Evolutionary conservation across 2,888 invertebrate species (phyloP).

Genomic region (Drosophila diplacantha): DNA sequence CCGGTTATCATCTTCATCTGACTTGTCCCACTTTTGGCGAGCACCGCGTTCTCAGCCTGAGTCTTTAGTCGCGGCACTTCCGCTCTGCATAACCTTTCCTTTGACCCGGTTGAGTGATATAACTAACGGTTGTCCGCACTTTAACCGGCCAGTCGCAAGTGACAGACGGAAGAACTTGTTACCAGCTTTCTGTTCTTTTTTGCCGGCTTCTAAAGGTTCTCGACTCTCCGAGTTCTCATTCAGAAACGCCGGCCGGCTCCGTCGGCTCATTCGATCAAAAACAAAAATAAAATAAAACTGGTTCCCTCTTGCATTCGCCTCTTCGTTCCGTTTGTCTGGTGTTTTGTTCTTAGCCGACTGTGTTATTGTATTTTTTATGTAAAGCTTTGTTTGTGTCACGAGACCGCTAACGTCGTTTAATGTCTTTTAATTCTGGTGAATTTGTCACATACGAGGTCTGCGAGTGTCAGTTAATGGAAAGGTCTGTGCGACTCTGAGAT

Average conservation of each 20-base stretch:
- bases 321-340: constrained; percentile 26
- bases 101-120: constrained; percentile 58
- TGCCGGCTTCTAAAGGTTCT: constrained; percentile 32
- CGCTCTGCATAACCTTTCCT: constrained; percentile 52
- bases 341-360: constrained; percentile 41
- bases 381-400: constrained; percentile 51
- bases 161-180: constrained; percentile 35
- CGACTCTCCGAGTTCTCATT: constrained; percentile 25
- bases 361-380: constrained; percentile 30
- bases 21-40: constrained; percentile 12
- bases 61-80: constrained; percentile 33
- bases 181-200: background rate
- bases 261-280: constrained; percentile 19
- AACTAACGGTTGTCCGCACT: constrained; percentile 68
- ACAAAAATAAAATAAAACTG: constrained; percentile 45
- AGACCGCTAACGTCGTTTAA: constrained; percentile 51
- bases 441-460: constrained; percentile 44
- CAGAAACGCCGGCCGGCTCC: constrained; percentile 65
- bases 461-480: constrained; percentile 48
- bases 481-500: constrained; percentile 54
- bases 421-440: constrained; percentile 57
- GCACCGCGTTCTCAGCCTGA: constrained; percentile 28
- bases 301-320: constrained; percentile 51
- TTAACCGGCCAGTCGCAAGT: constrained; percentile 40
- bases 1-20: background rate